phyloP scores from a whole-genome alignment of 1,140 invertebrate genomes.

The Tetranychus urticae region DNA sequence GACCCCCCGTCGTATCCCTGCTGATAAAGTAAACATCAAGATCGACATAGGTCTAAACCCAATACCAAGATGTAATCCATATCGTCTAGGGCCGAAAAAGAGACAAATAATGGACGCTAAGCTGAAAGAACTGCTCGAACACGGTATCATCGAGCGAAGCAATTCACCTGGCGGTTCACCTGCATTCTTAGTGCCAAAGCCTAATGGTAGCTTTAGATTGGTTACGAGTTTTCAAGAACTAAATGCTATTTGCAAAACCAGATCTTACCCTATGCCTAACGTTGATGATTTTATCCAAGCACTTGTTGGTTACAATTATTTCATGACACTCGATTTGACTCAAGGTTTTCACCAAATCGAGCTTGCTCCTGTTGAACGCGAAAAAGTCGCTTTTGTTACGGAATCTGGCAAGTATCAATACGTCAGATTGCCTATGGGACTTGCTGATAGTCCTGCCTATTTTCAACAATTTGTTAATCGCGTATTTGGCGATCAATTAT shows the following conservation, averaged over 20 bases:
- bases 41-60: too few species aligned
- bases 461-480: slow-evolving; percentile 19
- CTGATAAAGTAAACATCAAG: too few species aligned
- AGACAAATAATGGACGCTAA: too few species aligned
- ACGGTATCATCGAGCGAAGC: neutral
- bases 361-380: neutral
- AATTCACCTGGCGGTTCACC: neutral
- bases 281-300: neutral
- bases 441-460: slow-evolving; percentile 6
- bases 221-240: neutral
- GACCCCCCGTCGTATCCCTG: too few species aligned
- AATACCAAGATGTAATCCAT: too few species aligned
- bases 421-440: slow-evolving; percentile 9
- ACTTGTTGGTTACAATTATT: neutral
- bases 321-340: neutral
- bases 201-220: neutral
- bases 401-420: slow-evolving; percentile 13
- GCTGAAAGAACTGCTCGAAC: neutral
- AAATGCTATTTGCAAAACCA: neutral
- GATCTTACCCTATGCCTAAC: neutral
- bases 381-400: slow-evolving; percentile 17
- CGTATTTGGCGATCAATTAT: neutral
- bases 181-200: neutral
- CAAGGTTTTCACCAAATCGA: neutral
- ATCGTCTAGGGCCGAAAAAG: too few species aligned